Percentiles rank a stretch among this genome's conserved stretches.
These are phyloP conservation scores for Cynopterus sphinx DNA, from an alignment of 2,797 vertebrate genomes.

Conservation along the genomic window DNA sequence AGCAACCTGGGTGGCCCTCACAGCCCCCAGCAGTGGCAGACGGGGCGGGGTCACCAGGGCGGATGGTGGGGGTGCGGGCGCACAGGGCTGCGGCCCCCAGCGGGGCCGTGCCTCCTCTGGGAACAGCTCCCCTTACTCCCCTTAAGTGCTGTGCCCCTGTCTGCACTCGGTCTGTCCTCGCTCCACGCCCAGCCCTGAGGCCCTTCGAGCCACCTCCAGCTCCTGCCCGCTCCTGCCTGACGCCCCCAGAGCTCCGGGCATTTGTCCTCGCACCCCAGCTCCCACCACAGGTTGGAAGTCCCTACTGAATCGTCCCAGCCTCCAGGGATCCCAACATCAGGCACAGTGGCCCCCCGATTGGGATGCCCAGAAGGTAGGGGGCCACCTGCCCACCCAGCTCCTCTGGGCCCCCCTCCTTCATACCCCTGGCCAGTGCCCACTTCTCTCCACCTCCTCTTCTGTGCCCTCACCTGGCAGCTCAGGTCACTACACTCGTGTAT, in stretches of 20 bases:
- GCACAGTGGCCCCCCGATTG: too few species aligned
- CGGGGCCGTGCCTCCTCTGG: neutral
- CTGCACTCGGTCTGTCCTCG: neutral
- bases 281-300: neutral
- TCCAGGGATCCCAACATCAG: neutral
- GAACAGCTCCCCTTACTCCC: too few species aligned
- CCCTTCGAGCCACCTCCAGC: neutral
- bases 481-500: too few species aligned
- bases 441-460: neutral
- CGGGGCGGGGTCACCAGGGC: neutral
- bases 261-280: too few species aligned
- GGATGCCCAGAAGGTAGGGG: neutral
- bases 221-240: neutral
- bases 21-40: neutral
- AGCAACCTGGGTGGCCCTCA: neutral
- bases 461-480: neutral
- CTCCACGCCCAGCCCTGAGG: neutral
- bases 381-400: too few species aligned
- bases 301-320: rapidly evolving
- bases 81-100: too few species aligned
- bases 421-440: neutral
- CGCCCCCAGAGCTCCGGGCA: too few species aligned
- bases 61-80: rapidly evolving
- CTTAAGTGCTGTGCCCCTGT: rapidly evolving
- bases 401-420: too few species aligned